Conservation (phyloP, 1,140 invertebrate genomes). For the Bombus waltoni region DNA sequence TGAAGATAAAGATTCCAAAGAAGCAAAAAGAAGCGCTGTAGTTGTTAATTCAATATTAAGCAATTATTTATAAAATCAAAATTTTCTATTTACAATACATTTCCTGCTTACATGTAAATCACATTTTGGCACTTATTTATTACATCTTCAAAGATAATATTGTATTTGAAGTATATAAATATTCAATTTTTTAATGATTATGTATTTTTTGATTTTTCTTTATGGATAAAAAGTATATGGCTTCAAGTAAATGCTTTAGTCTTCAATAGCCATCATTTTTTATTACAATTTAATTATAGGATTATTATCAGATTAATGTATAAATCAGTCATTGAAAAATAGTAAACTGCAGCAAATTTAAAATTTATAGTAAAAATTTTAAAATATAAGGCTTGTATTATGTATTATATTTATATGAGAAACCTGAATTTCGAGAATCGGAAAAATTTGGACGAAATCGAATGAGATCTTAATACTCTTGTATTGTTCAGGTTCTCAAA, state of each 20-base stretch:
- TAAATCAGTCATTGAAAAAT: neutral
- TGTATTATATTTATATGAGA: neutral
- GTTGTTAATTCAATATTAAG: slow-evolving; percentile 72
- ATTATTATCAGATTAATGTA: neutral
- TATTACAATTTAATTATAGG: neutral
- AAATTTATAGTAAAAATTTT: neutral
- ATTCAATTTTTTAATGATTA: slow-evolving; percentile 29
- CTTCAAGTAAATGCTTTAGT: neutral
- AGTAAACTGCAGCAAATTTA: neutral
- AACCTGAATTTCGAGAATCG: neutral
- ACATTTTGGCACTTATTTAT: slow-evolving; percentile 24
- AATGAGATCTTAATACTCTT: neutral
- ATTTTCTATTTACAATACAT: neutral
- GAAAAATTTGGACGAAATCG: neutral
- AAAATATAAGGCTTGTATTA: neutral
- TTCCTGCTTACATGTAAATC: slow-evolving; percentile 13
- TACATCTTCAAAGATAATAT: neutral
- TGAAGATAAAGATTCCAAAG: slow-evolving; percentile 78
- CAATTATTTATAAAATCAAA: slow-evolving; percentile 39
- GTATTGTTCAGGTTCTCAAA: neutral
- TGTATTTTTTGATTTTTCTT: slow-evolving; percentile 39
- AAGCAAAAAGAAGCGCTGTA: slow-evolving; percentile 84
- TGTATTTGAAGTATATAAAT: slow-evolving; percentile 3
- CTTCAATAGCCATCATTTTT: neutral
- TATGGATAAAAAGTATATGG: slow-evolving; percentile 6